These are phyloP conservation scores for Callinectes sapidus DNA, from an alignment of 2,888 invertebrate species.

Conservation along the genomic window DNA sequence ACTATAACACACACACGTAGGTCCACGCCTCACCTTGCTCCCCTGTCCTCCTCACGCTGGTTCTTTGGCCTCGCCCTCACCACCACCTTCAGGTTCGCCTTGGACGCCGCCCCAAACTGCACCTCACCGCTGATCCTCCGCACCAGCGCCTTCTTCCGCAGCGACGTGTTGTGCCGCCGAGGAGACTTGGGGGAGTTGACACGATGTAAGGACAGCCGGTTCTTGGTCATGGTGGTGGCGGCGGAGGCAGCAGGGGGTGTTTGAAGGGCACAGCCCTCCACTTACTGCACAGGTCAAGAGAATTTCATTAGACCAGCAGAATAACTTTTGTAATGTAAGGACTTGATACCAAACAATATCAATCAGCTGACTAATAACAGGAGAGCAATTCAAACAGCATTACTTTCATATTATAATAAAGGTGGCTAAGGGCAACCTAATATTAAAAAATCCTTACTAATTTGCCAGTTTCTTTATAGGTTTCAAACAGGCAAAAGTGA, in stretches of 20 bases:
- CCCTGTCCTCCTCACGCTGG: constrained; percentile 79
- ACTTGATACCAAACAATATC: neutral
- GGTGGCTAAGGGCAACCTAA: too few relatives aligned
- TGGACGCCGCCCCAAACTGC: constrained; percentile 71
- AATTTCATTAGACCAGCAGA: neutral
- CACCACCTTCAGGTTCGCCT: constrained; percentile 84
- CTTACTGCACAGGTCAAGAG: neutral
- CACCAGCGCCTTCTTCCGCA: constrained; percentile 63
- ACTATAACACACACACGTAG: too few relatives aligned
- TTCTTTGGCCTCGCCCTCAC: constrained; percentile 90
- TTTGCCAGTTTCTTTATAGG: too few relatives aligned
- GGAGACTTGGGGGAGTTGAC: constrained; percentile 65
- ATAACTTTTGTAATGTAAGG: neutral
- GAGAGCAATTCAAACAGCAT: too few relatives aligned
- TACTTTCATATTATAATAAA: too few relatives aligned
- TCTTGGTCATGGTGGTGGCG: constrained; percentile 51
- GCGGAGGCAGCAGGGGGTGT: neutral
- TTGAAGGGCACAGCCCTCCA: neutral
- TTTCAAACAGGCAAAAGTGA: too few relatives aligned
- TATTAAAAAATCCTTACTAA: too few relatives aligned
- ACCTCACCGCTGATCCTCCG: constrained; percentile 53
- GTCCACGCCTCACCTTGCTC: constrained; percentile 73
- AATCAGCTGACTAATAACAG: too few relatives aligned
- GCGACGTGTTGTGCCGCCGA: constrained; percentile 50
- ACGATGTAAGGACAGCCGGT: constrained; percentile 45